Evolutionary conservation across 1,140 invertebrate species (phyloP).

Genomic region (Lycorma delicatula): DNA sequence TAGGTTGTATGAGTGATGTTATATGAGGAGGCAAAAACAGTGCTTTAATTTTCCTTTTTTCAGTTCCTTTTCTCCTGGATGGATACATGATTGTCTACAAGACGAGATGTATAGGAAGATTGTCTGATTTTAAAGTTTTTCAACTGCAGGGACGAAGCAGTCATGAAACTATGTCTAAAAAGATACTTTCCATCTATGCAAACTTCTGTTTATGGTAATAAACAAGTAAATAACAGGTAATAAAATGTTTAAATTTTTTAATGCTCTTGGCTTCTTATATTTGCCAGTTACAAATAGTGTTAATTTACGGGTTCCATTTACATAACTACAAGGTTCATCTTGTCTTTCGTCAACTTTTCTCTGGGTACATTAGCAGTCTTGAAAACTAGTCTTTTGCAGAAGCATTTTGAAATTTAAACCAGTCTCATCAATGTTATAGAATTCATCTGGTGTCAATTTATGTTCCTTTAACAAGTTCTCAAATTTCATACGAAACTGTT

Average conservation of each 20-base stretch:
- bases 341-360: neutral
- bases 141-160: neutral
- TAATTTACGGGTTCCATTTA: neutral
- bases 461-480: neutral
- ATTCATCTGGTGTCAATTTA: too few relatives aligned
- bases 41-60: neutral
- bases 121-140: neutral
- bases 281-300: neutral
- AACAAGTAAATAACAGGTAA: neutral
- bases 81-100: neutral
- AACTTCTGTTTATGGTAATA: neutral
- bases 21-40: neutral
- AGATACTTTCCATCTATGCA: neutral
- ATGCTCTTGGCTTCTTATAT: neutral
- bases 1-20: neutral
- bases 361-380: neutral
- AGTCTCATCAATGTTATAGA: slow-evolving; percentile 2
- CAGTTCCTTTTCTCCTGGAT: neutral
- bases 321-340: neutral
- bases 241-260: neutral
- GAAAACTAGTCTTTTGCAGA: too few relatives aligned
- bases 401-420: slow-evolving; percentile 2
- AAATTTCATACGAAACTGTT: neutral
- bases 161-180: neutral
- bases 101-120: neutral